phyloP scores from a whole-genome alignment of 2,797 vertebrate species.

The Phylloscopus collybita region DNA sequence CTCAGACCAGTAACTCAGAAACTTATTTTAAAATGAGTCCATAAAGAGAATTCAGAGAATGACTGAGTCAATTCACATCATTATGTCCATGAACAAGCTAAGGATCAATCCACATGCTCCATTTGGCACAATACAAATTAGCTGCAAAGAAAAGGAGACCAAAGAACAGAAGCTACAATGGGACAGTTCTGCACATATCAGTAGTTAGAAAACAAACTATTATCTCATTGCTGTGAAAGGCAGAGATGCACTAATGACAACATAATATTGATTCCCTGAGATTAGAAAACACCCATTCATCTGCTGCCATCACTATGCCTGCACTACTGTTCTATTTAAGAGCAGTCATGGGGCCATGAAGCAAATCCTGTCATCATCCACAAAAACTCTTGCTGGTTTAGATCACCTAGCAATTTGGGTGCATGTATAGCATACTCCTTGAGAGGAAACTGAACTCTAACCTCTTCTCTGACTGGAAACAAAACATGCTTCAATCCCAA shows the following conservation, averaged over 20 bases:
- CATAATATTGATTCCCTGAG: background rate
- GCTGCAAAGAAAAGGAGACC: background rate
- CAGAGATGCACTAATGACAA: background rate
- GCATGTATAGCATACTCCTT: background rate
- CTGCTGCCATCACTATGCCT: rapidly evolving
- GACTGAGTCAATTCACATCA: background rate
- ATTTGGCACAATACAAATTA: background rate
- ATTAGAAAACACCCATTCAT: background rate
- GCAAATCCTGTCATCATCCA: background rate
- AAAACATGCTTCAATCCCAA: background rate
- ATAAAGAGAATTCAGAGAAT: background rate
- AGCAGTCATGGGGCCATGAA: background rate
- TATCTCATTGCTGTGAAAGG: background rate
- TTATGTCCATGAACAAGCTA: background rate
- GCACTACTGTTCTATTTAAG: background rate
- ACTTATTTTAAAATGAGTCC: background rate
- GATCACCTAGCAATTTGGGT: background rate
- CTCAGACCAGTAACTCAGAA: background rate
- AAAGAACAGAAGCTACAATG: background rate
- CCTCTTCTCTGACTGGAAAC: background rate
- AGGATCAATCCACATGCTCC: background rate
- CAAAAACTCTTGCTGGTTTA: background rate
- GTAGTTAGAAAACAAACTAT: background rate
- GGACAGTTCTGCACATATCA: background rate
- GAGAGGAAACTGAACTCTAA: background rate